Conservation (phyloP, 2,113 vertebrate species). For the Calidris pugnax region DNA sequence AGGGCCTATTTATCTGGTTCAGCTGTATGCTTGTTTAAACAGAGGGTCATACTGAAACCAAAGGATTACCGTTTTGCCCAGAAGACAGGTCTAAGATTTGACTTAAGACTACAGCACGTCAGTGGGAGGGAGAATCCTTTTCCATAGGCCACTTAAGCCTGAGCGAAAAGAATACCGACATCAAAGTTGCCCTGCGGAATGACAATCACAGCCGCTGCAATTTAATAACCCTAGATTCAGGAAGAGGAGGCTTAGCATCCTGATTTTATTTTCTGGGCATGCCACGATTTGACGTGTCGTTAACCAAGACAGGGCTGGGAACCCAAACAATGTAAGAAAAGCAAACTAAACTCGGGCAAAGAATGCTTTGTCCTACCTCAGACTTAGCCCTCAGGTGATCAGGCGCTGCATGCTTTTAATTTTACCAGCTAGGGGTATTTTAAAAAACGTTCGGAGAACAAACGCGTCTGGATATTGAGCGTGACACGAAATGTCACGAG, state of each 20-base stretch:
- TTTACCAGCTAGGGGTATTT: conserved; percentile 26
- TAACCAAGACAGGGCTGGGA: conserved; percentile 1
- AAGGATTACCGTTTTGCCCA: not conserved
- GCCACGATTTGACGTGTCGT: not conserved
- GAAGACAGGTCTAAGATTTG: not conserved
- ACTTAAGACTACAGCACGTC: not conserved
- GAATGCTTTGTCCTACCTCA: conserved; percentile 35
- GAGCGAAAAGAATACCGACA: not conserved
- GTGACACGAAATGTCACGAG: not conserved
- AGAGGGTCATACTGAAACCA: not conserved
- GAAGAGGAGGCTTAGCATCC: not conserved
- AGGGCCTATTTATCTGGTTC: conserved; percentile 35
- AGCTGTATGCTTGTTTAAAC: not conserved
- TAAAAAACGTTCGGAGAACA: not conserved
- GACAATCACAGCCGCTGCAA: not conserved
- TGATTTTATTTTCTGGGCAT: not conserved
- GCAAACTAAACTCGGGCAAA: conserved; percentile 10
- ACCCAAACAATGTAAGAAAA: conserved; percentile 35
- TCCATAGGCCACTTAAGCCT: not conserved
- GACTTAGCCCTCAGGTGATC: conserved; percentile 53
- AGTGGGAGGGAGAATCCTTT: not conserved
- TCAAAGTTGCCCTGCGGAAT: not conserved
- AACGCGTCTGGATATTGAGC: not conserved
- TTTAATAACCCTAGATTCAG: not conserved
- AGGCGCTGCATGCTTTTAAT: conserved; percentile 61